A percentile compares a stretch with the other conserved stretches of the same genome.
Conservation (phyloP, 2,888 invertebrate genomes). For the Nipponacmea schrenckii region DNA sequence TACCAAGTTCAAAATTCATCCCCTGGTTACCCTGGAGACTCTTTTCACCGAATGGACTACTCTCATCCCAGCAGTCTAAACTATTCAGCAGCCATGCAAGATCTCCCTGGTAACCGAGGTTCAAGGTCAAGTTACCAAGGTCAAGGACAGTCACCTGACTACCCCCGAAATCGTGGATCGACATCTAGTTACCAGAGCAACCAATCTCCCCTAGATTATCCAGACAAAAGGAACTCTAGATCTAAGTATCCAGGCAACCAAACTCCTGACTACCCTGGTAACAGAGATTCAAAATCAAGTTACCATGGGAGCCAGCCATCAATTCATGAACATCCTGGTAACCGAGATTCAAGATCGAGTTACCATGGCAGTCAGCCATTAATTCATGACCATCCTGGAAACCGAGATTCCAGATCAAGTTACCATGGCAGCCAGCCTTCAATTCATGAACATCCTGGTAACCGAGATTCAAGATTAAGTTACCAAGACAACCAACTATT, state of each 20-base stretch:
- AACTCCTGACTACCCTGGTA: background rate
- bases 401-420: background rate
- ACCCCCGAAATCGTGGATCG: background rate
- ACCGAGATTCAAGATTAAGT: background rate
- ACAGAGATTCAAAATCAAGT: background rate
- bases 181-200: background rate
- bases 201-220: background rate
- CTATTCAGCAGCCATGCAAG: background rate
- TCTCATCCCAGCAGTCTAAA: slow-evolving; percentile 1
- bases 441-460: background rate
- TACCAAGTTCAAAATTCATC: no score
- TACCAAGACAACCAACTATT: background rate
- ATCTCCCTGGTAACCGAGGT: background rate
- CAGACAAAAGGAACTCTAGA: background rate
- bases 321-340: background rate
- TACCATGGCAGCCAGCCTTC: background rate
- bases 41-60: no score
- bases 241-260: no score
- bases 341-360: background rate
- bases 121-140: background rate
- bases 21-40: no score
- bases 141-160: background rate
- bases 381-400: background rate
- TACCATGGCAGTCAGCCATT: background rate
- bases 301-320: background rate